These are phyloP conservation scores for Synanthedon tipuliformis DNA, from an alignment of 2,888 invertebrate genomes.

Conservation along the genomic window DNA sequence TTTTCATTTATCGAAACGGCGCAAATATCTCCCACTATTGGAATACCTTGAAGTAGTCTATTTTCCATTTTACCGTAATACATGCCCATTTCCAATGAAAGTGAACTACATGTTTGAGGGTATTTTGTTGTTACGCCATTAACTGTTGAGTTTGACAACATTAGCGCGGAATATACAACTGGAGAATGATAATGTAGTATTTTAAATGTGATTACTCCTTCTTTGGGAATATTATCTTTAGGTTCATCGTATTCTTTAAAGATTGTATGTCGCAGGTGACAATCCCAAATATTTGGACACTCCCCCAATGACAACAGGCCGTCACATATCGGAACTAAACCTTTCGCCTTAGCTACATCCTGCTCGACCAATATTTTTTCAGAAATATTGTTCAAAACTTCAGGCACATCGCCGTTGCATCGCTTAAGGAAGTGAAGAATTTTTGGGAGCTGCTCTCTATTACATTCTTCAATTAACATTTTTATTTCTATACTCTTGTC, in stretches of 20 bases:
- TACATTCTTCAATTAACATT: constrained; percentile 71
- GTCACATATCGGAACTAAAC: constrained; percentile 67
- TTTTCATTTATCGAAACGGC: constrained; percentile 56
- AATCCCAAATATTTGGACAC: constrained; percentile 70
- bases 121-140: constrained; percentile 27
- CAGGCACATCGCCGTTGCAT: constrained; percentile 44
- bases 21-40: constrained; percentile 69
- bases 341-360: constrained; percentile 51
- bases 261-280: constrained; percentile 72
- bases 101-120: constrained; percentile 33
- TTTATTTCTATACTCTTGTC: constrained; percentile 43
- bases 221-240: constrained; percentile 59
- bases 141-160: constrained; percentile 23
- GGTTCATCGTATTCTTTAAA: constrained; percentile 66
- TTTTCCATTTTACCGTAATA: constrained; percentile 44
- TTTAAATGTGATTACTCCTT: constrained; percentile 69
- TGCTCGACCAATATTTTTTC: constrained; percentile 34
- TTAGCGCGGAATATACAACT: constrained; percentile 71
- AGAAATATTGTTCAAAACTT: constrained; percentile 34
- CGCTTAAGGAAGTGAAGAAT: constrained; percentile 70
- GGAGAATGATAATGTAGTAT: constrained; percentile 71
- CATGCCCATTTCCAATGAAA: constrained; percentile 48
- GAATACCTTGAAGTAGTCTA: constrained; percentile 37
- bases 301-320: constrained; percentile 73
- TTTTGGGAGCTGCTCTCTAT: constrained; percentile 71